Evolutionary conservation across 2,113 vertebrate genomes (phyloP), one percentile per base, ranked within the genome.

Genomic region (Copsychus sechellarum): DNA sequence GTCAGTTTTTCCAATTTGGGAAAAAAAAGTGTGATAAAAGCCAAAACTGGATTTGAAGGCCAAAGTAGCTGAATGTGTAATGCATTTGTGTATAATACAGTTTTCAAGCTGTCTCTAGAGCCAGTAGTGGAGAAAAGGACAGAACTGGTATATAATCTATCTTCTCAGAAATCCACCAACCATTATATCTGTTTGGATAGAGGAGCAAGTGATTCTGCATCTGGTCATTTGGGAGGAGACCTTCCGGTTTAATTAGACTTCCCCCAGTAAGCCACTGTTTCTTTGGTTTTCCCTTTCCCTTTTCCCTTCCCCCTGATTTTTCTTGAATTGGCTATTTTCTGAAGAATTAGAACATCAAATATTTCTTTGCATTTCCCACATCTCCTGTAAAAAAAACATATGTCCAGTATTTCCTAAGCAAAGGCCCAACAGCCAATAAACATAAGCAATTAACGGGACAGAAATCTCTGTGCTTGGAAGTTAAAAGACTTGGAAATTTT

Each of bases 361-460:
- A 86, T 60, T 81, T 80, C 62, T 76, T 71, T 74, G 40, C 36
- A 86, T 95, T 96, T 96, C 90, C 88, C 88, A 74, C 72, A 67
- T 67, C 64, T 58, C 53, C 72, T 79, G 25, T 92, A 31, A 86
- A 95, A 90, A 77, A 61, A 33, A 1, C 19, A 77, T 36, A 67
- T 29, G 33, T 83, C 64, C 67, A 74, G 24, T 36, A 64, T 78
- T 96, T 96, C 80, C 73, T 81, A 88, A 72, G 5, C 0, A 11
- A 88, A 86, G 61, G 48, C n/a, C 73, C n/a, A 86, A 86, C 56
- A 93, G 72, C 61, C 85, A 93, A 84, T 93, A 96, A 95, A 74
- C 53, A 48, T 40, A 72, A 64, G 40, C 40, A 92, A 88, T 88
- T 40, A 64, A 77, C 81, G 21, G 36, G n/a, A 79, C 4, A 14